These are phyloP conservation scores for Esox niger DNA, from an alignment of 2,113 vertebrate genomes.

Conservation along the genomic window DNA sequence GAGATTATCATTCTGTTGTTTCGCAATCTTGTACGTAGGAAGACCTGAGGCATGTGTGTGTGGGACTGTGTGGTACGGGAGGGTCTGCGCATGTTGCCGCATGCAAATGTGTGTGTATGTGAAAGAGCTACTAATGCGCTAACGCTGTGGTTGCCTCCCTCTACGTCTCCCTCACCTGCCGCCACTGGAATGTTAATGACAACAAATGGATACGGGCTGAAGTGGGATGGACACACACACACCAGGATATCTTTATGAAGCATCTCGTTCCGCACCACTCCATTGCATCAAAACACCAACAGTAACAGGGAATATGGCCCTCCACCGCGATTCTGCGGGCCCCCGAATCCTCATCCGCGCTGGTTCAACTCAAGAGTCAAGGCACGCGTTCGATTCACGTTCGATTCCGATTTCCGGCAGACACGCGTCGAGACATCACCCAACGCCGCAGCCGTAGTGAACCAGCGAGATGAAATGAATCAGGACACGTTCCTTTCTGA, in stretches of 20 bases:
- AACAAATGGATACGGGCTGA: slow-evolving; percentile 5
- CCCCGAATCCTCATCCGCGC: too few relatives aligned
- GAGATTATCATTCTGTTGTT: slow-evolving; percentile 5
- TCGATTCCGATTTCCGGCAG: too few relatives aligned
- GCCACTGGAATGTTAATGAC: slow-evolving; percentile 17
- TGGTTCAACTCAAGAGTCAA: too few relatives aligned
- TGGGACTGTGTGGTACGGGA: background rate
- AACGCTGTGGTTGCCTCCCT: background rate
- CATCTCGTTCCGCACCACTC: background rate
- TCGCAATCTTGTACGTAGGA: slow-evolving; percentile 3
- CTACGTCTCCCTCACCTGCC: background rate
- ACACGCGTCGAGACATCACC: too few relatives aligned
- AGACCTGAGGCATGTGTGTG: background rate
- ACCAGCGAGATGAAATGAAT: too few relatives aligned
- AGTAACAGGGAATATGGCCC: too few relatives aligned
- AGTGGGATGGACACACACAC: background rate
- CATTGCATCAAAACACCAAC: too few relatives aligned
- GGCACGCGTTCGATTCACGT: too few relatives aligned
- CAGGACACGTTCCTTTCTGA: too few relatives aligned
- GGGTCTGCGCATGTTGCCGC: background rate
- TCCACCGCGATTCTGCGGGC: too few relatives aligned
- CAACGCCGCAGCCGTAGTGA: too few relatives aligned
- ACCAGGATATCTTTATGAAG: background rate
- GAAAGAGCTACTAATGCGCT: background rate
- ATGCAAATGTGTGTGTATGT: background rate